A percentile compares a stretch with the other conserved stretches of the same genome.
These are phyloP conservation scores for Pangasius mekongensis DNA, from an alignment of 2,797 vertebrate species.

Conservation along the genomic window DNA sequence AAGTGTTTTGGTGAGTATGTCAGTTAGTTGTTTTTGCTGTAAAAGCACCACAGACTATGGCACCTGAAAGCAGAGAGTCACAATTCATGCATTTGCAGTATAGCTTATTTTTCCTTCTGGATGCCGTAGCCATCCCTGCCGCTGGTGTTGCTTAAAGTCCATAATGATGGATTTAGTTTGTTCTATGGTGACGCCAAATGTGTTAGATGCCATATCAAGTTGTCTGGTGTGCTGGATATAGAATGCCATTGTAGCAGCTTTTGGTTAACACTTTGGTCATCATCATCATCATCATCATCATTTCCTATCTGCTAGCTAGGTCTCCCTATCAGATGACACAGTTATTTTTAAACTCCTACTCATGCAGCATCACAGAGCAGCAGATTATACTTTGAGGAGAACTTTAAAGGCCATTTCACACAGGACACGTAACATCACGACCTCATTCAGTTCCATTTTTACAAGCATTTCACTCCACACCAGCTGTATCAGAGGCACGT, in stretches of 20 bases:
- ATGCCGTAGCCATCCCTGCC: neutral
- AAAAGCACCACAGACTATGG: too few species aligned
- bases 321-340: neutral
- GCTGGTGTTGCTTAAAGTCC: neutral
- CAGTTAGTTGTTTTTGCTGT: too few species aligned
- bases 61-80: neutral
- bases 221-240: neutral
- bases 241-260: neutral
- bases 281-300: neutral
- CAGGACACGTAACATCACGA: neutral
- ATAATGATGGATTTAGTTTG: neutral
- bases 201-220: neutral
- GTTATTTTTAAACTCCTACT: neutral
- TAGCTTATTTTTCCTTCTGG: neutral
- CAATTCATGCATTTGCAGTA: neutral
- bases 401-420: conserved; percentile 1
- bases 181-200: neutral
- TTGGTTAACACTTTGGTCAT: neutral
- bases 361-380: neutral
- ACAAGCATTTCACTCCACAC: neutral
- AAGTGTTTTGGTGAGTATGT: too few species aligned
- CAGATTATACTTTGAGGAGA: neutral
- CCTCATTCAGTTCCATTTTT: neutral
- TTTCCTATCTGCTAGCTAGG: neutral
- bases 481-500: neutral